Percentiles rank a stretch among this genome's conserved stretches.
Conservation (phyloP, 2,113 vertebrate genomes). For the Rousettus leschenaultii region DNA sequence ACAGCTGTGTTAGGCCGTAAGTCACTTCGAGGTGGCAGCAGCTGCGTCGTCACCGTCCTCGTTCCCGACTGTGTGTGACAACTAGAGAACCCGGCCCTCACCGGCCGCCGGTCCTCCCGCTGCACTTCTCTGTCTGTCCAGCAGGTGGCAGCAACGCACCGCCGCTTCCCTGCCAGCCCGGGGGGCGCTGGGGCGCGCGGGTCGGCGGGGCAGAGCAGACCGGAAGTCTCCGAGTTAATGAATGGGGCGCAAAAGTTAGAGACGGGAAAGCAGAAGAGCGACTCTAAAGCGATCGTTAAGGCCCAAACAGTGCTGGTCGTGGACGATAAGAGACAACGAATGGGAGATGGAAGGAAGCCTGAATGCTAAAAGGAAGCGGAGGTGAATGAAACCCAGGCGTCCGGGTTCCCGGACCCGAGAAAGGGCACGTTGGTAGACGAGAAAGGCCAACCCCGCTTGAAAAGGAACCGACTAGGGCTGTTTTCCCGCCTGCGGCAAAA, state of each 20-base stretch:
- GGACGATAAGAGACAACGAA: not conserved
- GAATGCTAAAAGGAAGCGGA: not conserved
- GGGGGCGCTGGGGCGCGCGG: too few relatives aligned
- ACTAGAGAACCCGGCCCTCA: not conserved
- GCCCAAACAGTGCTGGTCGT: not conserved
- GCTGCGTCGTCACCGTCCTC: not conserved
- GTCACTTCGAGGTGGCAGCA: conserved; percentile 15
- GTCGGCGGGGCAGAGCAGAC: too few relatives aligned
- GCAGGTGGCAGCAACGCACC: conserved; percentile 53
- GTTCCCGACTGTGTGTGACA: not conserved
- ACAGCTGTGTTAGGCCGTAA: not conserved
- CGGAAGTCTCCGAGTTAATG: not conserved
- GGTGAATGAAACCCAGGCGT: not conserved
- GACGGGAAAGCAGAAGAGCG: not conserved
- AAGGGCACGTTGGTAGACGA: not conserved
- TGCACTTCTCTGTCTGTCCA: not conserved
- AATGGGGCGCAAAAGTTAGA: not conserved
- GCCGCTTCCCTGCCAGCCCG: not conserved
- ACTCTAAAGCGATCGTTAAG: not conserved
- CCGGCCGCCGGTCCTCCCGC: not conserved
- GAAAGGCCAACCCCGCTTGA: not conserved
- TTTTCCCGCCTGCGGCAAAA: not conserved
- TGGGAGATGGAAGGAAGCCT: not conserved
- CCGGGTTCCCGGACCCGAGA: not conserved
- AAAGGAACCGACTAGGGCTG: not conserved